Evolutionary conservation across 2,888 invertebrate species (phyloP).

Genomic region (Cactoblastis cactorum): DNA sequence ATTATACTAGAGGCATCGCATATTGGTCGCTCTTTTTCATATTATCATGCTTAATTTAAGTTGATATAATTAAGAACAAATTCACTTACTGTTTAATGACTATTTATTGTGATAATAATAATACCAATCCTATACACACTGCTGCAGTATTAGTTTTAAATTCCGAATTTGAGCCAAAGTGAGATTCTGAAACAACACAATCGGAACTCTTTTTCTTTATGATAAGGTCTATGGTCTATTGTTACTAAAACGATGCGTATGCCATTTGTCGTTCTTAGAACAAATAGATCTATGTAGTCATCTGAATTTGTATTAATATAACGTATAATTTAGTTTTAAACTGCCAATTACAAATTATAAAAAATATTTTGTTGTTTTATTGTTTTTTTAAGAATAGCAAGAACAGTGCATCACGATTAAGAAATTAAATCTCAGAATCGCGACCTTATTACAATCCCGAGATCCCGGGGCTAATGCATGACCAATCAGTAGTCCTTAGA

Average conservation of each 20-base stretch:
- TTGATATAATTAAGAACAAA: constrained; percentile 39
- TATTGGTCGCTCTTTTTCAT: no score
- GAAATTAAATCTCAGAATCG: no score
- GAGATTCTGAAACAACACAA: constrained; percentile 37
- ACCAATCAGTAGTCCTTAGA: no score
- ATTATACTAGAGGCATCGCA: no score
- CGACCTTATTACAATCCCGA: no score
- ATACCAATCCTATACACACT: constrained; percentile 17
- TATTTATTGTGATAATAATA: constrained; percentile 41
- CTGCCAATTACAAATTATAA: constrained; percentile 58
- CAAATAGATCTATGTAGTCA: constrained; percentile 43
- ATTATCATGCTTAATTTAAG: constrained; percentile 30
- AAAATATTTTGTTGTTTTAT: constrained; percentile 31
- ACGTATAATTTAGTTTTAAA: constrained; percentile 53
- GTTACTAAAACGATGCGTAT: constrained; percentile 52
- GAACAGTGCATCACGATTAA: no score
- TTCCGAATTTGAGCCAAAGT: constrained; percentile 55
- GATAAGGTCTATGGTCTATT: constrained; percentile 33
- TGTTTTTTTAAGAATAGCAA: no score
- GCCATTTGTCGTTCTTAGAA: constrained; percentile 59
- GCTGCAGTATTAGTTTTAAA: constrained; percentile 24
- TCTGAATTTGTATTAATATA: constrained; percentile 18
- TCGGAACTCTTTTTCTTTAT: constrained; percentile 21
- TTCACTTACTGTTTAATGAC: constrained; percentile 28
- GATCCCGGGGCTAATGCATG: no score